These are phyloP conservation scores for Diarsia mendica DNA, from an alignment of 2,888 invertebrate species.

Conservation along the genomic window DNA sequence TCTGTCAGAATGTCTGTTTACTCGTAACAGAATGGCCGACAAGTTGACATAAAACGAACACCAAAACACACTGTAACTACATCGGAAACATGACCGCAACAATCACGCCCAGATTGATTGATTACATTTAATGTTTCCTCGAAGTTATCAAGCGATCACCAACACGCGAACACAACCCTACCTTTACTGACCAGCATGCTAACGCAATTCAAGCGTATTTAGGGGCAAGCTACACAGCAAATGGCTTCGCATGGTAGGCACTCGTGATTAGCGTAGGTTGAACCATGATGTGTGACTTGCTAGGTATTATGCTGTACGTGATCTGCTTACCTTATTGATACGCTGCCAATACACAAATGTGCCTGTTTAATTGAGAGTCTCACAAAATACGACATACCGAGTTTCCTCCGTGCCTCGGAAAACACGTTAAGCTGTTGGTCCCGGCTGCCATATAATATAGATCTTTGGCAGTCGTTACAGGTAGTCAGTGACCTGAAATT, in stretches of 20 bases:
- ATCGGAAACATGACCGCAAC: conserved; percentile 12
- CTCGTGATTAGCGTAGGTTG: background rate
- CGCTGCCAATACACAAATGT: background rate
- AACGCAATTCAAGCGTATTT: conserved; percentile 13
- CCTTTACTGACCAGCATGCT: conserved; percentile 3
- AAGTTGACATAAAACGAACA: conserved; percentile 23
- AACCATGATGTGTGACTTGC: background rate
- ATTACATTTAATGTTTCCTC: conserved; percentile 39
- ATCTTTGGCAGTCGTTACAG: no score
- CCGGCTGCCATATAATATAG: no score
- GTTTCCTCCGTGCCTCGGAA: no score
- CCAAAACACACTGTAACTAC: conserved; percentile 3
- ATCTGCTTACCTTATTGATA: background rate
- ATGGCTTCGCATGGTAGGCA: background rate
- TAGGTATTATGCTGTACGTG: background rate
- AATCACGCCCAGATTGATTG: conserved; percentile 42
- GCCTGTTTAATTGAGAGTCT: background rate
- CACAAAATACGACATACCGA: no score
- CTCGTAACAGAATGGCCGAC: background rate
- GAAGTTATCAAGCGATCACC: conserved; percentile 24
- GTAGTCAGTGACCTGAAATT: no score
- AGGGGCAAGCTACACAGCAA: conserved; percentile 1
- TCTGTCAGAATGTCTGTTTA: background rate
- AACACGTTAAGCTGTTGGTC: no score
- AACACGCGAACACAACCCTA: conserved; percentile 38